Conservation (phyloP, 2,113 vertebrate genomes). For the Lonchura striata region DNA sequence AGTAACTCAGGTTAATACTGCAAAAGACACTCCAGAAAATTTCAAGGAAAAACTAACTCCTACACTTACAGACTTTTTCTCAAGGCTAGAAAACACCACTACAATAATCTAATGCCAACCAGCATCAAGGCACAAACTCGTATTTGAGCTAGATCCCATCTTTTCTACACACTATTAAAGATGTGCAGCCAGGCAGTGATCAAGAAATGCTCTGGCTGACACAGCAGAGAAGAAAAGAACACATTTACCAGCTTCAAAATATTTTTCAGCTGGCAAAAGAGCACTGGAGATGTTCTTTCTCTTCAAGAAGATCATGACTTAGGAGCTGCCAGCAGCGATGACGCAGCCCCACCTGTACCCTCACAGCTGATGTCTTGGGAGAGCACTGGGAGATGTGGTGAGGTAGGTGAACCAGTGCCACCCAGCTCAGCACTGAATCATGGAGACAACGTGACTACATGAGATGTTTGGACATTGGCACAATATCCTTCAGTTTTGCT, state of each 20-base stretch:
- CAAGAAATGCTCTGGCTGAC: background rate
- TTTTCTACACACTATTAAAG: background rate
- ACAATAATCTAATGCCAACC: background rate
- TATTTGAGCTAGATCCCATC: background rate
- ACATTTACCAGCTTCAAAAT: background rate
- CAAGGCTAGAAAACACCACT: background rate
- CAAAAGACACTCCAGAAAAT: background rate
- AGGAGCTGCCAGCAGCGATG: background rate
- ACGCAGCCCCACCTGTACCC: background rate
- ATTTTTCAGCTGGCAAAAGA: background rate
- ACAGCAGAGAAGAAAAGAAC: background rate
- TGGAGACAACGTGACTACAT: rapidly evolving
- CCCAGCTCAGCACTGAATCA: background rate
- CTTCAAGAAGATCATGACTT: background rate
- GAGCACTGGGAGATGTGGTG: background rate
- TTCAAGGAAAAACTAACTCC: background rate
- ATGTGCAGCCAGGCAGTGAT: background rate
- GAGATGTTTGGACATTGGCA: background rate
- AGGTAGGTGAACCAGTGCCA: background rate
- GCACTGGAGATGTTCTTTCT: background rate
- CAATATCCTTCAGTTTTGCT: background rate
- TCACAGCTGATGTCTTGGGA: background rate
- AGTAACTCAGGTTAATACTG: background rate
- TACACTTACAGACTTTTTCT: background rate
- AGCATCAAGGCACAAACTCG: background rate